Base-by-base conservation (phyloP, 2,888 invertebrate genomes). In the Archips crataeganus region DNA sequence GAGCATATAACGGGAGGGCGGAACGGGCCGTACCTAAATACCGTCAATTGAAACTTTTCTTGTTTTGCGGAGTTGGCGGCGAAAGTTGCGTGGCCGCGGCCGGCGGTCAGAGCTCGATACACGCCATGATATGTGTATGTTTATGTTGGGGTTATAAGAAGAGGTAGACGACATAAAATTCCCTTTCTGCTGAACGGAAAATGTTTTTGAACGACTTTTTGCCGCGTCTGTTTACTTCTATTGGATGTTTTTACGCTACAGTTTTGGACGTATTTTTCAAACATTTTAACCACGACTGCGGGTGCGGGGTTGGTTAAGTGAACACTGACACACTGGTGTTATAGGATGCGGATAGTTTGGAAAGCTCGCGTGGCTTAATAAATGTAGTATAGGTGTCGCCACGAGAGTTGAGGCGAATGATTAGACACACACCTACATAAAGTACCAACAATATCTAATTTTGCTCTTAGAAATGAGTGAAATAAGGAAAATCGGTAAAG, bases 21-120 rank as follows among this genome's bases (percentile, higher is more conserved):
- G 67, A 10, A 59, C 59, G 8, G 54, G 45, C 36, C n/a, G 42
- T 61, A 65, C 61, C 65, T 70, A 74, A 74, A 70, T 70, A 69
- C 60, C 74, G 70, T 69, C 74, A 65, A 74, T 74, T 74, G 70
- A 74, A 74, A 74, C 69, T 74, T 74, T 74, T 74, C 74, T 74
- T 74, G 74, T 74, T 74, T 74, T 70, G 65, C 51, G 61, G 74
- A 74, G 74, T 74, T 74, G 59, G 64, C 47, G 51, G 69, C 15
- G 62, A 70, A 74, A 74, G 74, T 74, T 74, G 65, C 11, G 51
- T 65, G n/a, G 39, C 63, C 51, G 51, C 65, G n/a, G 39, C 63
- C 64, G 70, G 74, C 65, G 74, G 74, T 74, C 70, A 60, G 42
- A 10, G 39, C 51, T 34, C 61, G 54, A 62, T 45, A 62, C 62